A percentile compares a stretch with the other conserved stretches of the same genome.
phyloP scores from a whole-genome alignment of 2,113 vertebrate genomes.

The Trochalopteron elliotii region DNA sequence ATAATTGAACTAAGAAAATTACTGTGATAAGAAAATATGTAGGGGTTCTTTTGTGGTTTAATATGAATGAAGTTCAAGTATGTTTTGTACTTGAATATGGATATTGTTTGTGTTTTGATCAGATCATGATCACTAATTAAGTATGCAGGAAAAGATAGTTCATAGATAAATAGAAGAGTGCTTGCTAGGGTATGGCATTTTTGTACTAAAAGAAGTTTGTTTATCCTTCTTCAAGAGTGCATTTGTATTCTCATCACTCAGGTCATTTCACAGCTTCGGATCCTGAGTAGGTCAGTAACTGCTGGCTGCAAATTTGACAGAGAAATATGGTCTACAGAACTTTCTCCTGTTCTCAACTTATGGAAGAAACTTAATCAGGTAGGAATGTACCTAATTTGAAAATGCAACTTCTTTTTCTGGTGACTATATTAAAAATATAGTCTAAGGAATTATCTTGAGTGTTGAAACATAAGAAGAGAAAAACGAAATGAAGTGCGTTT shows the following conservation, averaged over 20 bases:
- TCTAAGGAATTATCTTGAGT: background rate
- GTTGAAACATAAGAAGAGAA: background rate
- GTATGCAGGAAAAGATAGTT: background rate
- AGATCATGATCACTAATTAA: background rate
- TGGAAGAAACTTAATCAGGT: constrained; percentile 99
- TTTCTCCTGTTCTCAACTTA: constrained; percentile 91
- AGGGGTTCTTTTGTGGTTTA: background rate
- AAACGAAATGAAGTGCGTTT: background rate
- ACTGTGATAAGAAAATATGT: background rate
- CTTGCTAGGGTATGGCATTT: background rate
- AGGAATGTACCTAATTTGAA: constrained; percentile 2
- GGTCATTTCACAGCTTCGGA: constrained; percentile 94
- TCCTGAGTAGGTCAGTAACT: constrained; percentile 86
- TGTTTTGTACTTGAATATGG: background rate
- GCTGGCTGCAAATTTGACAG: constrained; percentile 94
- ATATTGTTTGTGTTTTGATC: background rate
- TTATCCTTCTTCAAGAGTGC: background rate
- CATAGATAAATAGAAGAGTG: background rate
- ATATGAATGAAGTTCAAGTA: background rate
- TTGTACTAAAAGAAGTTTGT: background rate
- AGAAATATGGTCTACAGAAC: constrained; percentile 92
- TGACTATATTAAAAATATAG: background rate
- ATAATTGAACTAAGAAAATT: background rate
- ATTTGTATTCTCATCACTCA: constrained; percentile 64
- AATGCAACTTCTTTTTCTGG: background rate